Base-by-base conservation (phyloP, 2,797 vertebrate species). In the Gobionotothen gibberifrons region DNA sequence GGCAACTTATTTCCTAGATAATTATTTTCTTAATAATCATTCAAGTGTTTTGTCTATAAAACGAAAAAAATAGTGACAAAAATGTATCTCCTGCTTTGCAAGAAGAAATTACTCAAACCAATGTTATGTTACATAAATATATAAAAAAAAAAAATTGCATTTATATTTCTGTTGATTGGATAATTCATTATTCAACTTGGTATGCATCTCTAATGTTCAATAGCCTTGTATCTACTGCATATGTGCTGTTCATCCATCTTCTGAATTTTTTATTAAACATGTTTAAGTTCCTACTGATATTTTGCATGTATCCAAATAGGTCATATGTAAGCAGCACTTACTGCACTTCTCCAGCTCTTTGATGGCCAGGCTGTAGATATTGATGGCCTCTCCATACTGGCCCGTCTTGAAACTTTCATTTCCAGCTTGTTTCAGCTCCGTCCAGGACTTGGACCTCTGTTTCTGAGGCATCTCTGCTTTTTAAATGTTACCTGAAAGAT, bases 371-470 rank as follows among this genome's bases (percentile, higher is more conserved):
- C 89, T 93, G 93, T 98, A 98, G 2, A 95, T 69, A 21, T 15
- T 42, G 4, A 92, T 91, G 59, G 97, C 97, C 44, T 97, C 95
- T 46, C 95, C 94, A 43, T 97, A 98, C 91, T 98, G 97, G 49
- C 97, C 97, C 26, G 89, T 90, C 87, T 95, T 96, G 86, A 98
- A 98, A 82, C 92, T 89, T 9, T 96, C 93, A 57, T 98, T 98
- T 1, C 97, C 97, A 17, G 94, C 89, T 60, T 94, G 90, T 66
- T 96, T 97, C 79, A 97, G 82, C 16, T 91, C 91, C 0, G 82
- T 63, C 94, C 94, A 95, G 4, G 93, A 85, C 81, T 89, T 92
- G 9, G 90, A 71, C 36, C 91, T 93, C 49, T 83, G 90, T 72
- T 94, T 94, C 62, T 90, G 93, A 69, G 96, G 93, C 92, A 95